Evolutionary conservation across 2,797 vertebrate species (phyloP).

Genomic region (Chloroceryle amazona): DNA sequence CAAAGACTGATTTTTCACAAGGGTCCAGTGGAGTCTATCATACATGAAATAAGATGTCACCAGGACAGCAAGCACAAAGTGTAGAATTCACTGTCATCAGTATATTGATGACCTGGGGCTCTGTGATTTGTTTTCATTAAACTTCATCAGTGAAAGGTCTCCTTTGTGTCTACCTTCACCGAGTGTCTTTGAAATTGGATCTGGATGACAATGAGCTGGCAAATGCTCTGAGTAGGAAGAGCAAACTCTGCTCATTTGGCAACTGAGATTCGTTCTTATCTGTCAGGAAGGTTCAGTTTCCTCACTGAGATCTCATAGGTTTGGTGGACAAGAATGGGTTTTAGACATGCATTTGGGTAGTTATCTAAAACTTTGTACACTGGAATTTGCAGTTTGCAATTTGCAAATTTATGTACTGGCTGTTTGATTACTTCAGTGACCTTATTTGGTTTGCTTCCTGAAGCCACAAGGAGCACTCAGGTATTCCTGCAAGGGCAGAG

Average conservation of each 20-base stretch:
- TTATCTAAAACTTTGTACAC: not conserved
- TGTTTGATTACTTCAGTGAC: not conserved
- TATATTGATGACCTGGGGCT: not conserved
- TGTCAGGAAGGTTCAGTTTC: not conserved
- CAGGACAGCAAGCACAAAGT: not conserved
- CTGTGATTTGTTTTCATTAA: slow-evolving; percentile 28
- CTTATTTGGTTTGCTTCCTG: not conserved
- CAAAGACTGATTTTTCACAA: not conserved
- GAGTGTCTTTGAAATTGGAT: slow-evolving; percentile 9
- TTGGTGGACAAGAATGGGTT: not conserved
- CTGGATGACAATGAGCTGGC: slow-evolving; percentile 21
- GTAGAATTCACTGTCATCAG: not conserved
- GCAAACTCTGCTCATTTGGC: not conserved
- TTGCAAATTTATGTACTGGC: not conserved
- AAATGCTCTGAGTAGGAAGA: not conserved
- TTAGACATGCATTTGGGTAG: not conserved
- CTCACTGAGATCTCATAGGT: not conserved
- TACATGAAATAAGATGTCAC: not conserved
- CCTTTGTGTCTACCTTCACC: not conserved
- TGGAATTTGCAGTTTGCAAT: not conserved
- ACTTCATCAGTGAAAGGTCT: not conserved
- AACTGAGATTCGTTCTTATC: not conserved
- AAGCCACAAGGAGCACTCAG: not conserved
- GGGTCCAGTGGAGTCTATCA: not conserved
- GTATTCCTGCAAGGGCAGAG: not conserved